These are phyloP conservation scores for Marmota monax DNA, from an alignment of 2,113 vertebrate species.

Conservation along the genomic window DNA sequence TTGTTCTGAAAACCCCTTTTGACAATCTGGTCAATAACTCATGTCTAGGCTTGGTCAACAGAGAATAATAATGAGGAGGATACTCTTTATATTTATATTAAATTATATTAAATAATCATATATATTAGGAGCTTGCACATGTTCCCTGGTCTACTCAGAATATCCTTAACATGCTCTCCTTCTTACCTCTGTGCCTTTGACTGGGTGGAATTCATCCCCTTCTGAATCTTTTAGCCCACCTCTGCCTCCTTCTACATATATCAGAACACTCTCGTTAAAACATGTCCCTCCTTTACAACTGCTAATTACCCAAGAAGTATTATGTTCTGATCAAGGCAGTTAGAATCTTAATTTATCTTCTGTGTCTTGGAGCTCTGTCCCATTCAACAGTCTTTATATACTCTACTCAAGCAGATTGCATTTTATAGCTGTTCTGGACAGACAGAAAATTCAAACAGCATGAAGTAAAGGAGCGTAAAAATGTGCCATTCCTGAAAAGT, in stretches of 20 bases:
- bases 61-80: neutral
- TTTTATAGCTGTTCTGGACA: slow-evolving; percentile 40
- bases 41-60: neutral
- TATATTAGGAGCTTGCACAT: neutral
- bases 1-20: neutral
- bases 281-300: too few species aligned
- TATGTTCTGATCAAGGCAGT: neutral
- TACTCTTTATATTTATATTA: neutral
- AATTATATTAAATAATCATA: neutral
- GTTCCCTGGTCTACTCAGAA: neutral
- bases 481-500: neutral
- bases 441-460: neutral
- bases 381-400: neutral
- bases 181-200: neutral
- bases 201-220: neutral
- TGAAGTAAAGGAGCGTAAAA: neutral
- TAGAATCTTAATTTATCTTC: slow-evolving; percentile 6
- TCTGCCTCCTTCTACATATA: neutral
- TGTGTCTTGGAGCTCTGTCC: neutral
- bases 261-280: neutral
- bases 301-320: neutral
- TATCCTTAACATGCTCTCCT: neutral
- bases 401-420: slow-evolving; percentile 5
- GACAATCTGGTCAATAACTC: neutral
- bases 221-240: fast-evolving